Percentiles rank a stretch among this genome's conserved stretches.
Evolutionary conservation across 2,113 vertebrate genomes (phyloP).

Genomic region (Grallaria varia): DNA sequence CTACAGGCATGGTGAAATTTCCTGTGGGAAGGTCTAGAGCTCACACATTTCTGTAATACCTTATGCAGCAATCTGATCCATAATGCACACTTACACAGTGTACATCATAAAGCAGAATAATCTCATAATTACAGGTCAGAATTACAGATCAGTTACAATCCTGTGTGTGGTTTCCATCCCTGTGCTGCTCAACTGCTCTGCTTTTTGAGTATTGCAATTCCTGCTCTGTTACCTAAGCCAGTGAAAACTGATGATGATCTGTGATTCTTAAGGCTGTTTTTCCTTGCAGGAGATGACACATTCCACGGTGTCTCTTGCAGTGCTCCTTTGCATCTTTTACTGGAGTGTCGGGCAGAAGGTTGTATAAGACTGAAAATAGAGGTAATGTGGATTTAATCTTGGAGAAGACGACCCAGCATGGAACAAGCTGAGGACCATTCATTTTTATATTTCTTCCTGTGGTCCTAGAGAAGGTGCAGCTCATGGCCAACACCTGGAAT

Average conservation of each 20-base stretch:
- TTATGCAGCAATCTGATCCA: neutral
- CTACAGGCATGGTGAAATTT: neutral
- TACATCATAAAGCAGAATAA: neutral
- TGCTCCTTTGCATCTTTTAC: neutral
- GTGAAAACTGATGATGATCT: neutral
- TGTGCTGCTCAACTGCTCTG: neutral
- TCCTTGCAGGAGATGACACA: neutral
- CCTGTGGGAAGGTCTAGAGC: neutral
- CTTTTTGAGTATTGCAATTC: neutral
- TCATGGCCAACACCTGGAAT: neutral
- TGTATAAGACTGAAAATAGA: neutral
- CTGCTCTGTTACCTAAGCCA: neutral
- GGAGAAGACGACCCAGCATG: neutral
- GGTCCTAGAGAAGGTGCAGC: neutral
- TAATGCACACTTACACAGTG: neutral
- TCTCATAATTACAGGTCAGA: neutral
- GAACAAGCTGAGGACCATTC: neutral
- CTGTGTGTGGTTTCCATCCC: neutral
- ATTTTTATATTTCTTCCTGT: neutral
- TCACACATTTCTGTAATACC: neutral
- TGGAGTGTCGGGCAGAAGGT: neutral
- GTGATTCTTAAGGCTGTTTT: neutral
- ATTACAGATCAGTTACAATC: neutral
- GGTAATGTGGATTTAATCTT: neutral
- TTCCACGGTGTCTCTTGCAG: accelerated